Percentiles rank a stretch among this genome's conserved stretches.
Evolutionary conservation across 2,113 vertebrate species (phyloP).

Genomic region (Ctenodactylus gundi): DNA sequence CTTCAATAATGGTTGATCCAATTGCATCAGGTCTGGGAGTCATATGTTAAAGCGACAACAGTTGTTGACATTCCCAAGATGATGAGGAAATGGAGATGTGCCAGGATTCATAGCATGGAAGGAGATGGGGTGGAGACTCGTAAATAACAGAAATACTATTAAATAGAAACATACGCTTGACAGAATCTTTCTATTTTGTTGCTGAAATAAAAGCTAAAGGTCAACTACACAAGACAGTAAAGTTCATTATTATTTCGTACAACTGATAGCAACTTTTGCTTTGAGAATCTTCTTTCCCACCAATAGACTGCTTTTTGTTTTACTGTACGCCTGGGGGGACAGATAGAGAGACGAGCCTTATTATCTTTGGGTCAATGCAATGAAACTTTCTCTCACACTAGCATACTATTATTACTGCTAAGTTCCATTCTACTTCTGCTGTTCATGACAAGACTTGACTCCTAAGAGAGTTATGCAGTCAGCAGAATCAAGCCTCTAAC

Average conservation of each 20-base stretch:
- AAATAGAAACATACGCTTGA: conserved; percentile 9
- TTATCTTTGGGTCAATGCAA: background rate
- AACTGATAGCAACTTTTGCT: background rate
- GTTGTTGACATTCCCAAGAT: background rate
- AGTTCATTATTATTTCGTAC: background rate
- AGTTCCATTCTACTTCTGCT: background rate
- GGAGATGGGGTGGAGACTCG: background rate
- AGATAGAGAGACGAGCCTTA: background rate
- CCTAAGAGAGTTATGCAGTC: background rate
- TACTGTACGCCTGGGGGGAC: background rate
- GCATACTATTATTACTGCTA: background rate
- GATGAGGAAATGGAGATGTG: background rate
- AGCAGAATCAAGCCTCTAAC: background rate
- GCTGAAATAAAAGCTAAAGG: background rate
- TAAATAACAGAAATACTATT: conserved; percentile 18
- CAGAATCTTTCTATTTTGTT: conserved; percentile 16
- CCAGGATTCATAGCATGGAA: background rate
- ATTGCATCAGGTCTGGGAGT: background rate
- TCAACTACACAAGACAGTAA: background rate
- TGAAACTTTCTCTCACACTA: background rate
- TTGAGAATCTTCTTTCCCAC: background rate
- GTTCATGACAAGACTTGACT: background rate
- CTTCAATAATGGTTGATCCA: background rate
- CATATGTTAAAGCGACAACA: background rate
- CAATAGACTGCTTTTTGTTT: background rate